Evolutionary conservation across 2,113 vertebrate species (phyloP).

Genomic region (Meleagris gallopavo): DNA sequence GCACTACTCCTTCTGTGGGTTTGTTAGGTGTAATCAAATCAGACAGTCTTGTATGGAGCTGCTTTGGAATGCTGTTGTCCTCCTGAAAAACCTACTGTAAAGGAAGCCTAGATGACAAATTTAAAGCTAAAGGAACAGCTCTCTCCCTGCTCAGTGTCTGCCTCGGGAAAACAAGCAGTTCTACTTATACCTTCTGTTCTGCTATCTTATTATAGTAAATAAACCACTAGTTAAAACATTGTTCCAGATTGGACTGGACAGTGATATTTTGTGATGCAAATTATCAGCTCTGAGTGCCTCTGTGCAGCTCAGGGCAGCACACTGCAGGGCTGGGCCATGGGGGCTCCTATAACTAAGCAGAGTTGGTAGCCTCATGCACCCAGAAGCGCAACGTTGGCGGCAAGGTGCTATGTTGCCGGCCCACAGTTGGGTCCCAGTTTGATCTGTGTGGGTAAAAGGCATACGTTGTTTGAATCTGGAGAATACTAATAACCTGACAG

Average conservation of each 20-base stretch:
- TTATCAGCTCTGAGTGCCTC: not conserved
- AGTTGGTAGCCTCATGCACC: not conserved
- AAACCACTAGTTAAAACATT: slow-evolving; percentile 27
- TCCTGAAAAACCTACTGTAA: not conserved
- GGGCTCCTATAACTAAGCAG: not conserved
- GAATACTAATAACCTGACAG: not conserved
- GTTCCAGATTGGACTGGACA: slow-evolving; percentile 29
- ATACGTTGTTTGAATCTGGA: not conserved
- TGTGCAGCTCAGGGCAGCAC: not conserved
- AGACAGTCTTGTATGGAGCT: not conserved
- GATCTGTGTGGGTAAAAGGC: not conserved
- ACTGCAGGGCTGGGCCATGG: not conserved
- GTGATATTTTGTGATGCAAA: slow-evolving; percentile 49
- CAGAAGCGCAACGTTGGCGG: rapidly evolving
- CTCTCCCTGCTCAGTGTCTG: not conserved
- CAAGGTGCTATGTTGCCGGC: rapidly evolving
- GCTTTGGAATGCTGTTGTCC: not conserved
- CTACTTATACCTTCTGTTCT: not conserved
- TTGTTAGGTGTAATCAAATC: not conserved
- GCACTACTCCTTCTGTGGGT: not conserved
- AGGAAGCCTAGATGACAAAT: not conserved
- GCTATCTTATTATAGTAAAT: slow-evolving; percentile 36
- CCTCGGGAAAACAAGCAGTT: not conserved
- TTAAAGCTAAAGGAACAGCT: not conserved
- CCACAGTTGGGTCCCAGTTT: not conserved